Base-by-base conservation (phyloP, 2,888 invertebrate genomes). In the Diarsia brunnea region DNA sequence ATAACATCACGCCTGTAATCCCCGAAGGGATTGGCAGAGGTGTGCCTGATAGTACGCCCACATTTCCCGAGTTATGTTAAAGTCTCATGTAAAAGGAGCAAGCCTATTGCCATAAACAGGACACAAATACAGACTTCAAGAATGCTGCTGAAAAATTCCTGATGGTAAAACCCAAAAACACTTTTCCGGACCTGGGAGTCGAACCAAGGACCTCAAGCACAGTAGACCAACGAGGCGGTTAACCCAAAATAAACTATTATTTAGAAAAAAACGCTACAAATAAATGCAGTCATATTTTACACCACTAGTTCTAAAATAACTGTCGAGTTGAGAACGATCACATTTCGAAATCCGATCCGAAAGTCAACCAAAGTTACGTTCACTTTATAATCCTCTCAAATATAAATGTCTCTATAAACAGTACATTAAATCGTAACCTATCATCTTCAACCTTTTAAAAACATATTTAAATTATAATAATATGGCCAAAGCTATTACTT, bases 401-500 rank as follows among this genome's bases (percentile, higher is more conserved):
- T 73, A 74, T 76, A 76, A 84, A 82, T 75, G 70, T 78, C 73
- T 79, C 68, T 75, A 88, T 90, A 89, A 89, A 90, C 77, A 87
- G 77, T 84, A 81, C 75, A 86, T 82, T 76, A 85, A 87, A 87
- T 86, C 78, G 80, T 88, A 88, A 88, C 87, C 80, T 87, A 88
- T 89, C 89, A 85, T 85, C 85, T 87, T 86, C 82, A 81, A 84
- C 82, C 82, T 86, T 84, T 90, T 86, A 89, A 89, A 89, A 89
- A 82, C 84, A 84, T 78, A 88, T 91, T 90, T 87, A 87, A 86
- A 90, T 91, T 87, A 89, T 89, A 88, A 88, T 89, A 82, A 87
- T 85, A 81, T 78, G 68, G 73, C 83, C 80, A 78, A 84, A 79
- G 68, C 89, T 82, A 85, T 89, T 84, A 88, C 82, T 82, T 82